phyloP scores from a whole-genome alignment of 2,888 invertebrate genomes.

The Nesidiocoris tenuis region DNA sequence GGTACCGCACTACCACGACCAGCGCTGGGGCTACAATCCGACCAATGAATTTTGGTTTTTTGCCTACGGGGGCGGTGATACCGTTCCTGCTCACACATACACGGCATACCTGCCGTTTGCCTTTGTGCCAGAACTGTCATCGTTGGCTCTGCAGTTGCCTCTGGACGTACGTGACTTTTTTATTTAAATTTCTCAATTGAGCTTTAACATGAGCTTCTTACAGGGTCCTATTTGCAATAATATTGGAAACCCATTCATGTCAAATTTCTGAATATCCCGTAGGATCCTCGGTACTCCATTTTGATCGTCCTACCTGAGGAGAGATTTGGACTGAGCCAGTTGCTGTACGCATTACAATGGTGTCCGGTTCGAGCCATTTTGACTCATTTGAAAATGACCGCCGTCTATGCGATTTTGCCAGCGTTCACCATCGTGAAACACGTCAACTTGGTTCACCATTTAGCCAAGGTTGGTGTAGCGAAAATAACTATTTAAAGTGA shows the following conservation, averaged over 20 bases:
- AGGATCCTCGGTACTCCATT: slow-evolving; percentile 69
- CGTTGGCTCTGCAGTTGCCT: slow-evolving; percentile 73
- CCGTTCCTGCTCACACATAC: slow-evolving; percentile 63
- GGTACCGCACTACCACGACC: slow-evolving; percentile 46
- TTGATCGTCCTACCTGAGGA: slow-evolving; percentile 70
- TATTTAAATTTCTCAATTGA: neutral
- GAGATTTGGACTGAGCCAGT: slow-evolving; percentile 61
- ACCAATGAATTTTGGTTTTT: slow-evolving; percentile 49
- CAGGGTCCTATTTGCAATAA: no score
- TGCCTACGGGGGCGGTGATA: slow-evolving; percentile 46
- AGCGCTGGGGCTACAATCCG: slow-evolving; percentile 43
- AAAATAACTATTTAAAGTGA: neutral
- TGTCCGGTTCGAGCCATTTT: slow-evolving; percentile 67
- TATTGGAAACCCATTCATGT: no score
- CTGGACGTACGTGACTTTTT: slow-evolving; percentile 65
- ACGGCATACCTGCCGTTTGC: slow-evolving; percentile 75
- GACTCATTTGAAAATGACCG: slow-evolving; percentile 66
- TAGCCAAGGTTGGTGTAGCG: slow-evolving; percentile 69
- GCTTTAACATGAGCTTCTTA: no score
- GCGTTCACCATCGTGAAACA: slow-evolving; percentile 78
- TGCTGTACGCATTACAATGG: slow-evolving; percentile 65
- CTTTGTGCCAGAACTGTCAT: slow-evolving; percentile 69
- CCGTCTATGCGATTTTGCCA: slow-evolving; percentile 75
- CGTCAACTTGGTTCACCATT: slow-evolving; percentile 74
- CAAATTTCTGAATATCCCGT: slow-evolving; percentile 28